Evolutionary conservation across 2,113 vertebrate species (phyloP).

Genomic region (Hippocampus mohnikei): DNA sequence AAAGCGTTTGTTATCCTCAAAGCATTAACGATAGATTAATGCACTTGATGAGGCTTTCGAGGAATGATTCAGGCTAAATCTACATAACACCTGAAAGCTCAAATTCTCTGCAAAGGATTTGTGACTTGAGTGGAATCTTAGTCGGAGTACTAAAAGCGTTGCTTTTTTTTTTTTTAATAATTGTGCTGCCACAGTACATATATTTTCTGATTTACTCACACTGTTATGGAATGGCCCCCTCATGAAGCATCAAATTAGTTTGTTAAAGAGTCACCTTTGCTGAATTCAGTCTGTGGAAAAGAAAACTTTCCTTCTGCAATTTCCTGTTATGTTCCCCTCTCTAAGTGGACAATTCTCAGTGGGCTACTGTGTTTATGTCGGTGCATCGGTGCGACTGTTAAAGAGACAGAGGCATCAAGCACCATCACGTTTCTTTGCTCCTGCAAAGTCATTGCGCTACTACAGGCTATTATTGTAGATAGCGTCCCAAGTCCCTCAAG

Average conservation of each 20-base stretch:
- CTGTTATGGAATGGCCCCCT: background rate
- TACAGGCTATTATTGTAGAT: slow-evolving; percentile 9
- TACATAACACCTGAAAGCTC: background rate
- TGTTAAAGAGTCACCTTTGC: background rate
- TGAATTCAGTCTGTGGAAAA: slow-evolving; percentile 9
- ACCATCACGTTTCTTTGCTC: background rate
- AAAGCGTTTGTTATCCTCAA: background rate
- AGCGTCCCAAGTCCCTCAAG: background rate
- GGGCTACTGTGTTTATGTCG: slow-evolving; percentile 50
- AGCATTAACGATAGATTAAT: slow-evolving; percentile 8
- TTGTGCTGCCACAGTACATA: background rate
- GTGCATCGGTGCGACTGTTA: slow-evolving; percentile 40
- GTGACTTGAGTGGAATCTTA: background rate
- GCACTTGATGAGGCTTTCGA: background rate
- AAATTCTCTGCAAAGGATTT: background rate
- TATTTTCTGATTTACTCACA: background rate
- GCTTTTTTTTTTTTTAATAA: background rate
- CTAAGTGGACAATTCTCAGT: slow-evolving; percentile 55
- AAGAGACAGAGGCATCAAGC: slow-evolving; percentile 26
- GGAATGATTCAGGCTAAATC: slow-evolving; percentile 2
- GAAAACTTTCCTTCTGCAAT: slow-evolving; percentile 43
- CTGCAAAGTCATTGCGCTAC: slow-evolving; percentile 7
- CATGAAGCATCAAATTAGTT: background rate
- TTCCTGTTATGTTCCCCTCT: slow-evolving; percentile 54
- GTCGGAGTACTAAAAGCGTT: background rate